Base-by-base conservation (phyloP, 2,113 vertebrate species). In the Hystrix cristata region DNA sequence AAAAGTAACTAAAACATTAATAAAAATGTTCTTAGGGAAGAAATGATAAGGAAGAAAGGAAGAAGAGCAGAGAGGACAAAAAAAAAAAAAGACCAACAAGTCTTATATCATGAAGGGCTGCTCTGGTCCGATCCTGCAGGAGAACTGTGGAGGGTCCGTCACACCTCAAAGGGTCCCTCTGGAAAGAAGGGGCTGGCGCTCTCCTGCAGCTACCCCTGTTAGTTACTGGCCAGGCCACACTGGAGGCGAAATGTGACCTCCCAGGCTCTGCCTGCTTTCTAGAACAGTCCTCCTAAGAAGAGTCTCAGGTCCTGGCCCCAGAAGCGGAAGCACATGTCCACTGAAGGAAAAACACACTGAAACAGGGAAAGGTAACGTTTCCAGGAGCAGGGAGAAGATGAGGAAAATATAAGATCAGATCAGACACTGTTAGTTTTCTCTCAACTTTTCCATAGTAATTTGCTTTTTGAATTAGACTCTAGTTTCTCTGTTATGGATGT, bases 31-130 rank as follows among this genome's bases (percentile, higher is more conserved):
- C 15, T 48, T 31, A n/a, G 48, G 11, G 11, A 59, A 80, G 81
- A 29, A 29, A 21, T 12, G 12, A 65, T 55, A 53, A 86, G 13
- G n/a, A 6, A 51, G 7, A 60, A 10, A 43, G 1, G 10, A 51
- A 71, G 25, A 46, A 65, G 21, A 25, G 4, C 72, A 59, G 16
- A 59, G 53, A 51, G 29, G 13, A 46, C 2, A 71, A 29, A 76
- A 51, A 48, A 29, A 76, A 51, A 48, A 38, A 38, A 38, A 38
- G 14, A 7, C 8, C 6, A 43, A 21, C 21, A 27, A 79, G 31
- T 5, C 18, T 59, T 57, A 10, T 62, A 25, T 7, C 2, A 1
- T 3, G 4, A 10, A 38, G 10, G 48, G 12, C 0, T 51, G 27
- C 34, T 29, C 60, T 27, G 25, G 18, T 14, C 88, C 27, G 16